These are phyloP conservation scores for Tetrax tetrax DNA, from an alignment of 2,113 vertebrate species.

Conservation along the genomic window DNA sequence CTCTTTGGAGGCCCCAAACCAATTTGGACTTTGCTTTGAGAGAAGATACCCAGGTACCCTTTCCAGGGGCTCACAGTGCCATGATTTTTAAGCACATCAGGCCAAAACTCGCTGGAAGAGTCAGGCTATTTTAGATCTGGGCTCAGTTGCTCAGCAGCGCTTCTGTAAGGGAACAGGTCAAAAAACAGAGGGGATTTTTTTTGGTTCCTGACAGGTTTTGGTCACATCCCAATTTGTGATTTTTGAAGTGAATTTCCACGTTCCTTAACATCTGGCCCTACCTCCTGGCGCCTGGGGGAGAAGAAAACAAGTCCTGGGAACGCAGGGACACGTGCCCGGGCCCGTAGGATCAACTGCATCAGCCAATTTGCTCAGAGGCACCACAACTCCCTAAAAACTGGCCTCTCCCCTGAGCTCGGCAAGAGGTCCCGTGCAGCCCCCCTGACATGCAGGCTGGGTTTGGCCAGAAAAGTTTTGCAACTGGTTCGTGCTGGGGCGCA, in stretches of 20 bases:
- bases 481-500: neutral
- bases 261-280: neutral
- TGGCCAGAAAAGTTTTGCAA: neutral
- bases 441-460: neutral
- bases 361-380: neutral
- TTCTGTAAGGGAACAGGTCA: neutral
- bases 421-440: rapidly evolving
- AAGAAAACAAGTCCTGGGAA: neutral
- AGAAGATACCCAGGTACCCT: neutral
- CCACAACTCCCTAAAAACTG: neutral
- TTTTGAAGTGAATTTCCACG: neutral
- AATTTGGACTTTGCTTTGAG: neutral
- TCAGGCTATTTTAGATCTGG: neutral
- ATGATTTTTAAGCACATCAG: neutral
- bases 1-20: neutral
- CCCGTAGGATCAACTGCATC: neutral
- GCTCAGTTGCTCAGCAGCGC: neutral
- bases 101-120: neutral
- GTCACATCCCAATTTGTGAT: neutral
- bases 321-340: neutral
- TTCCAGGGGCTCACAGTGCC: neutral
- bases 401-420: rapidly evolving
- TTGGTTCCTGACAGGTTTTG: neutral
- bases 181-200: neutral
- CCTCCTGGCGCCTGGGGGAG: neutral